Evolutionary conservation across 2,888 invertebrate genomes (phyloP).

Genomic region (Chrysopilus asiliformis): DNA sequence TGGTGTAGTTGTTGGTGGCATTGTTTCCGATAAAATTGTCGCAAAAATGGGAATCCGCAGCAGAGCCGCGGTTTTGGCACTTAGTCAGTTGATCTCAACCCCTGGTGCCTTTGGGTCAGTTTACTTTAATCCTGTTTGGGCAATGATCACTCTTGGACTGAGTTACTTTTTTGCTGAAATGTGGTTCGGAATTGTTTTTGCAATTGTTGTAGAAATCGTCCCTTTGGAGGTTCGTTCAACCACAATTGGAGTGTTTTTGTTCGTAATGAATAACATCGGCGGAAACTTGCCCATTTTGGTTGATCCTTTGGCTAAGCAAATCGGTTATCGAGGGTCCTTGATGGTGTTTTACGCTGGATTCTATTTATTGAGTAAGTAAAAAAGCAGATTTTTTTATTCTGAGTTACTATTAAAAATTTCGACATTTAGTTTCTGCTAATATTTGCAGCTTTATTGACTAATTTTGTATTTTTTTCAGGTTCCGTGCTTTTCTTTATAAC

Average conservation of each 20-base stretch:
- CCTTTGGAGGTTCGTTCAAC: slow-evolving; percentile 70
- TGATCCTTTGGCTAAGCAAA: slow-evolving; percentile 67
- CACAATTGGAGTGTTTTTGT: slow-evolving; percentile 73
- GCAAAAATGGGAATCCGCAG: slow-evolving; percentile 76
- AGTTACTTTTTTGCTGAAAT: slow-evolving; percentile 87
- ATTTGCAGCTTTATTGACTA: slow-evolving; percentile 3
- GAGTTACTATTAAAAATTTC: neutral
- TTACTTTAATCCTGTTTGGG: slow-evolving; percentile 66
- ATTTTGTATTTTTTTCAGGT: slow-evolving; percentile 39
- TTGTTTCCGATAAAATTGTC: slow-evolving; percentile 75
- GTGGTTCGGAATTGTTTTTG: slow-evolving; percentile 90
- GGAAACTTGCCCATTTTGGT: slow-evolving; percentile 80
- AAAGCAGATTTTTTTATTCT: neutral
- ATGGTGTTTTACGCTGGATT: slow-evolving; percentile 83
- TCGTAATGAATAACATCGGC: slow-evolving; percentile 87
- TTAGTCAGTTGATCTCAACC: slow-evolving; percentile 72
- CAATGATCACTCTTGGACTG: slow-evolving; percentile 75
- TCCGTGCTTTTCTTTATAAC: slow-evolving; percentile 69
- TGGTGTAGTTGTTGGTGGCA: slow-evolving; percentile 55
- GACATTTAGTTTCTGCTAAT: slow-evolving; percentile 1
- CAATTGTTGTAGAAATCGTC: slow-evolving; percentile 78
- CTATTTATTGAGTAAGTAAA: slow-evolving; percentile 65
- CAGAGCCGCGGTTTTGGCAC: slow-evolving; percentile 62
- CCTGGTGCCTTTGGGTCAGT: slow-evolving; percentile 78
- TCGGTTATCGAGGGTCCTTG: slow-evolving; percentile 71